Percentiles rank a stretch among this genome's conserved stretches.
Conservation (phyloP, 2,797 vertebrate genomes). For the Parotocinclus haroldoi region DNA sequence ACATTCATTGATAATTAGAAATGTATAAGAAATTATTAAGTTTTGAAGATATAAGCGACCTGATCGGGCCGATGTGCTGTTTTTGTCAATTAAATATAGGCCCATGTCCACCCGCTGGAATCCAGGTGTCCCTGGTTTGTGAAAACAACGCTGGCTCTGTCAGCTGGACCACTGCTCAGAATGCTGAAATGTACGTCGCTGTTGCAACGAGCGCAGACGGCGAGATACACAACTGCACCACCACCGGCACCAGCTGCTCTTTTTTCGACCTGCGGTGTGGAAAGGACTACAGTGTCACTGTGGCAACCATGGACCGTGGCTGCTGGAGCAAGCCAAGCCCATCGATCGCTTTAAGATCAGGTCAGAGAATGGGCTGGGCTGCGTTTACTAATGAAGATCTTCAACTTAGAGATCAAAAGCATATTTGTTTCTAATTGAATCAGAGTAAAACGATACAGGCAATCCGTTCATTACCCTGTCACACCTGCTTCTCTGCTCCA, state of each 20-base stretch:
- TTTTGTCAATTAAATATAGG: conserved; percentile 53
- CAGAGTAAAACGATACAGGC: no score
- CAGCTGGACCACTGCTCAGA: conserved; percentile 56
- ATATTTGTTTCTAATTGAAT: no score
- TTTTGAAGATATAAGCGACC: no score
- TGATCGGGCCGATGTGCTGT: no score
- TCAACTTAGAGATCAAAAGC: no score
- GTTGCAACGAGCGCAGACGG: conserved; percentile 25
- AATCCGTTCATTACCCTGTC: no score
- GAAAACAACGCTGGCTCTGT: conserved; percentile 58
- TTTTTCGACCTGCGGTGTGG: conserved; percentile 66
- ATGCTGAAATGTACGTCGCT: conserved; percentile 59
- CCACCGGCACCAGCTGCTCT: conserved; percentile 58
- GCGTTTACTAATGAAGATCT: neutral
- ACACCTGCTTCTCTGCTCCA: conserved; percentile 34
- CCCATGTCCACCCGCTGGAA: conserved; percentile 65
- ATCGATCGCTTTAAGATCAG: conserved; percentile 59
- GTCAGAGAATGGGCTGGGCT: conserved; percentile 51
- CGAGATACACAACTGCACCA: conserved; percentile 55
- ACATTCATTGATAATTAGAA: no score
- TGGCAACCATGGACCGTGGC: conserved; percentile 63
- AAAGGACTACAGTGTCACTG: conserved; percentile 50
- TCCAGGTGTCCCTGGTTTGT: conserved; percentile 60
- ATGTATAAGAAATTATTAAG: no score
- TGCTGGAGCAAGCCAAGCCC: conserved; percentile 65